Evolutionary conservation across 2,888 invertebrate species (phyloP).

Genomic region (Autographa pulchrina): DNA sequence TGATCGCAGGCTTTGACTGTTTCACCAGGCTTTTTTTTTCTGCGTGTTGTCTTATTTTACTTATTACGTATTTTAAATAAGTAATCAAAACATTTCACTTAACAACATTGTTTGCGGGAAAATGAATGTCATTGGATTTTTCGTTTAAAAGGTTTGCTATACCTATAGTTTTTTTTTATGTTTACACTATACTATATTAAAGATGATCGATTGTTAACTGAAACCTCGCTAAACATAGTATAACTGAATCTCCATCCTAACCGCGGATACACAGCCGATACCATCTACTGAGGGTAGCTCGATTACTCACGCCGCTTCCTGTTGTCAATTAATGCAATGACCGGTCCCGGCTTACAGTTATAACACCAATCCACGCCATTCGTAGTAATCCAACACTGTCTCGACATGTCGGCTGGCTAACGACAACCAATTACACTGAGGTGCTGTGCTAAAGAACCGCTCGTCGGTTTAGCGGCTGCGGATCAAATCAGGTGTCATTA

Average conservation of each 20-base stretch:
- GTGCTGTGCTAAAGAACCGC: background rate
- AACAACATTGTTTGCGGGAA: no score
- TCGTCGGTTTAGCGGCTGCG: background rate
- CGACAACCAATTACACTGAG: slow-evolving; percentile 24
- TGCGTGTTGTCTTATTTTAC: no score
- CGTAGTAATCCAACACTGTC: slow-evolving; percentile 33
- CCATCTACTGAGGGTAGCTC: slow-evolving; percentile 52
- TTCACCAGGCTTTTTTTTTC: no score
- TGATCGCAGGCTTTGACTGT: no score
- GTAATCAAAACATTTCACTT: no score
- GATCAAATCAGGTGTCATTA: background rate
- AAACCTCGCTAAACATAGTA: background rate
- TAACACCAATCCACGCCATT: slow-evolving; percentile 34
- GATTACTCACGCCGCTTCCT: slow-evolving; percentile 68
- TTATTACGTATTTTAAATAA: no score
- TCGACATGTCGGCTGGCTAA: slow-evolving; percentile 15
- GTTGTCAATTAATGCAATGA: slow-evolving; percentile 78
- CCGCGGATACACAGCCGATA: slow-evolving; percentile 36
- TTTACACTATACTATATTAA: no score
- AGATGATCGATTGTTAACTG: no score
- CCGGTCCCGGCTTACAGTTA: slow-evolving; percentile 57
- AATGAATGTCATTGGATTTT: no score
- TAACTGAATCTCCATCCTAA: slow-evolving; percentile 10
- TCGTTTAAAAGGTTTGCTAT: no score
- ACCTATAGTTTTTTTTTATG: no score